Evolutionary conservation across 2,797 vertebrate species (phyloP).

Genomic region (Mus spretus): DNA sequence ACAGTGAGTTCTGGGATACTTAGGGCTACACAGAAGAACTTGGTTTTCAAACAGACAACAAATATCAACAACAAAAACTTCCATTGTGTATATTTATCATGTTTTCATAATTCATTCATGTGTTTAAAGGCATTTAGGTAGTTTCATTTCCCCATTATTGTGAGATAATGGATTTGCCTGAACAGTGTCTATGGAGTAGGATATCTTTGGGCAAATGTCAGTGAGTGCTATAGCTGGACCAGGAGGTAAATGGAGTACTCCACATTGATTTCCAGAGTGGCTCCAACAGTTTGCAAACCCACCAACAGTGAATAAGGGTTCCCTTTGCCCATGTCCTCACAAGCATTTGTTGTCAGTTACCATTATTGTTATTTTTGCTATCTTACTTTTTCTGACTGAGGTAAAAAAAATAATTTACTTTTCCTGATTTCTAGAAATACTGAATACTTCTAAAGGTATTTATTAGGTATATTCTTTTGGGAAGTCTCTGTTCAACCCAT

Average conservation of each 20-base stretch:
- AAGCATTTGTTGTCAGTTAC: neutral
- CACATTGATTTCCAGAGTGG: neutral
- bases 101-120: neutral
- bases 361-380: neutral
- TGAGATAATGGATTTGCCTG: neutral
- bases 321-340: neutral
- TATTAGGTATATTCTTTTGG: neutral
- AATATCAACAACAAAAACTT: neutral
- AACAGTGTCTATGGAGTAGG: neutral
- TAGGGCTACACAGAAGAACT: neutral
- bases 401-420: neutral
- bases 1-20: neutral
- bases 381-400: too few species aligned
- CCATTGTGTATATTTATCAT: neutral
- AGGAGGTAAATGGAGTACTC: neutral
- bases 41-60: neutral
- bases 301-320: too few species aligned
- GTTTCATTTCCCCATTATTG: neutral
- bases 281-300: neutral
- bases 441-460: too few species aligned
- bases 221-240: too few species aligned
- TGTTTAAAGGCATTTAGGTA: neutral
- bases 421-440: too few species aligned
- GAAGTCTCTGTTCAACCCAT: too few species aligned
- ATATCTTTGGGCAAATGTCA: neutral